Percentiles rank a stretch among this genome's conserved stretches.
phyloP scores from a whole-genome alignment of 2,888 invertebrate species.

The Shargacucullia verbasci region DNA sequence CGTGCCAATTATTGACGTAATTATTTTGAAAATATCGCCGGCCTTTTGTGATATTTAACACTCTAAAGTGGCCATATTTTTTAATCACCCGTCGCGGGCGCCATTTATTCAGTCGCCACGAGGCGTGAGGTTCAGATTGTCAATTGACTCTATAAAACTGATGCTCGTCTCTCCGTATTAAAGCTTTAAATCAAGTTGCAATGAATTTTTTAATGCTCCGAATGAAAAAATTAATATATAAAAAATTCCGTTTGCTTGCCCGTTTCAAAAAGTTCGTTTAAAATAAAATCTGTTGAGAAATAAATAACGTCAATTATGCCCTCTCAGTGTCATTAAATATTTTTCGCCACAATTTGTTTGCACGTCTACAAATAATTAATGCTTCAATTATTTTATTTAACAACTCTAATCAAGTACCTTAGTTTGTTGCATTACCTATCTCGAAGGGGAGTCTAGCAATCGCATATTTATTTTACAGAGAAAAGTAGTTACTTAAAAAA shows the following conservation, averaged over 20 bases:
- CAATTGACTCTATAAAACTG: slow-evolving; percentile 78
- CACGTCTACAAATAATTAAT: slow-evolving; percentile 45
- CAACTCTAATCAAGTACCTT: slow-evolving; percentile 48
- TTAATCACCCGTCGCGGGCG: slow-evolving; percentile 73
- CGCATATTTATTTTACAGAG: slow-evolving; percentile 36
- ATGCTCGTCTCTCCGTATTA: slow-evolving; percentile 59
- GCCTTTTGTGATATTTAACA: slow-evolving; percentile 84
- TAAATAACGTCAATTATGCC: slow-evolving; percentile 42
- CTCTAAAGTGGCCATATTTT: slow-evolving; percentile 80
- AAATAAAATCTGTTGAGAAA: slow-evolving; percentile 41
- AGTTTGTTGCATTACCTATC: slow-evolving; percentile 43
- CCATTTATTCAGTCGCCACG: slow-evolving; percentile 72
- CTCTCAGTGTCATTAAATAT: slow-evolving; percentile 41
- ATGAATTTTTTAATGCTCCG: slow-evolving; percentile 36
- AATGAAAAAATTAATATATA: slow-evolving; percentile 30
- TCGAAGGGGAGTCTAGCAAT: slow-evolving; percentile 45
- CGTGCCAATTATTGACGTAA: slow-evolving; percentile 89
- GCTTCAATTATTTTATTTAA: slow-evolving; percentile 54
- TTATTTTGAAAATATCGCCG: slow-evolving; percentile 87
- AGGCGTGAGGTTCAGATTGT: slow-evolving; percentile 71
- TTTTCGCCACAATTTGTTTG: slow-evolving; percentile 52
- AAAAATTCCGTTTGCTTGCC: slow-evolving; percentile 8
- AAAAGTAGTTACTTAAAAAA: slow-evolving; percentile 16
- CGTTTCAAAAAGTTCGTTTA: slow-evolving; percentile 15
- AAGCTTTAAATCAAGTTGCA: slow-evolving; percentile 52